These are phyloP conservation scores for Pica pica DNA, from an alignment of 2,113 vertebrate species.

Conservation along the genomic window DNA sequence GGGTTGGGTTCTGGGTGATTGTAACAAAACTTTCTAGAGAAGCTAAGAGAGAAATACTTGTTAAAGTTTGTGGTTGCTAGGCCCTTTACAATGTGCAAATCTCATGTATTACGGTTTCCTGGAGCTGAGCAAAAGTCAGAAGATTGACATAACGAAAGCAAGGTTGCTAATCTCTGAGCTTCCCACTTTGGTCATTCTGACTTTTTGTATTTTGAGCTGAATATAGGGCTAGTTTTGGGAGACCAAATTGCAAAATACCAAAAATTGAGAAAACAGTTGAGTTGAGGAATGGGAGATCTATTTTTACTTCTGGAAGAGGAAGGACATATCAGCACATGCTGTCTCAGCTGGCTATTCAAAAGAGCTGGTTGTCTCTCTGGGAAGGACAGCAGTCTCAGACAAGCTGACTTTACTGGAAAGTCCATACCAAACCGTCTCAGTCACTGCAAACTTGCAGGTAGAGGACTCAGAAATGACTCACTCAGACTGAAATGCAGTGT, in stretches of 20 bases:
- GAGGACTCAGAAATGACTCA: not conserved
- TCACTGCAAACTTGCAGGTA: not conserved
- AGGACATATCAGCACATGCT: not conserved
- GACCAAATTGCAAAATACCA: not conserved
- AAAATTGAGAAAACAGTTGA: not conserved
- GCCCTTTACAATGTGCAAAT: not conserved
- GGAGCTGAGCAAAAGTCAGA: not conserved
- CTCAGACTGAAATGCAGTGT: not conserved
- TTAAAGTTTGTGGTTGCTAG: not conserved
- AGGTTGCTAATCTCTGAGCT: not conserved
- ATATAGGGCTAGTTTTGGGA: not conserved
- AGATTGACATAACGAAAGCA: not conserved
- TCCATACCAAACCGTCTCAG: not conserved
- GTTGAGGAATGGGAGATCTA: not conserved
- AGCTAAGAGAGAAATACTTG: not conserved
- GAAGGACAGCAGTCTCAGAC: not conserved
- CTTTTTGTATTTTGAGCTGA: not conserved
- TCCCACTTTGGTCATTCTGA: not conserved
- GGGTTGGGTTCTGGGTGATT: not conserved
- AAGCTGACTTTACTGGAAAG: conserved; percentile 22
- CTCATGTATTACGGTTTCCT: not conserved
- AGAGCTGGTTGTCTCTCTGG: not conserved
- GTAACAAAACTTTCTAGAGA: not conserved
- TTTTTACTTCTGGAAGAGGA: not conserved
- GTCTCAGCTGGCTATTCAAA: not conserved